Evolutionary conservation across 23 tunicate species (phyloP).

Genomic region (Styela clava): DNA sequence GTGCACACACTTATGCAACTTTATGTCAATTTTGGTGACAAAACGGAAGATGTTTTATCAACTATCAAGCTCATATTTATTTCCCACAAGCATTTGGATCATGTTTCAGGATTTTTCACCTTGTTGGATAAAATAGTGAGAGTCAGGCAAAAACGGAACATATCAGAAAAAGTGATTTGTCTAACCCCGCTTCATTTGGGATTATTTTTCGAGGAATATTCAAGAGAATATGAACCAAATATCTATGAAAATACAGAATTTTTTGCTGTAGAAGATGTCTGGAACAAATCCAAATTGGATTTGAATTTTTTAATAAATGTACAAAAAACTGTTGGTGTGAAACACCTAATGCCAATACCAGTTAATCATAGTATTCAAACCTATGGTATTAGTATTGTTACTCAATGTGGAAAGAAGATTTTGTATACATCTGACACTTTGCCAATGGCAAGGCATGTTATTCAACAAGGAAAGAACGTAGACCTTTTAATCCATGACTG

Average conservation of each 20-base stretch:
- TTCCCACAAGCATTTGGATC: constrained; percentile 71
- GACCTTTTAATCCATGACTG: constrained; percentile 79
- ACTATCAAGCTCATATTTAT: constrained; percentile 45
- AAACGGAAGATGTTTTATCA: constrained; percentile 18
- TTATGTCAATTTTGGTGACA: constrained; percentile 37
- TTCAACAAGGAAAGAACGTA: constrained; percentile 39
- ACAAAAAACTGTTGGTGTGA: background rate
- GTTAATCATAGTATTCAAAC: constrained; percentile 60
- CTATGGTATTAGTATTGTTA: constrained; percentile 36
- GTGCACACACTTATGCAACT: constrained; percentile 16
- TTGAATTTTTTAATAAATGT: background rate
- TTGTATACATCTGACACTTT: constrained; percentile 76
- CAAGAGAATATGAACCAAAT: background rate
- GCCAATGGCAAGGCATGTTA: constrained; percentile 37
- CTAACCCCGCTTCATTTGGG: background rate
- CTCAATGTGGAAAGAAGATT: constrained; percentile 26
- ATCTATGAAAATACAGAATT: background rate
- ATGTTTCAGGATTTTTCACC: constrained; percentile 35
- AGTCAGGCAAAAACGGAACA: background rate
- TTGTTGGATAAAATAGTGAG: constrained; percentile 22
- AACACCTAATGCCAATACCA: constrained; percentile 11
- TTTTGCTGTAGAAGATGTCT: background rate
- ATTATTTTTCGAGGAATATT: constrained; percentile 1
- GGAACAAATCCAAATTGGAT: background rate
- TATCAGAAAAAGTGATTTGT: constrained; percentile 16